These are phyloP conservation scores for Villa cingulata DNA, from an alignment of 2,888 invertebrate genomes.

Conservation along the genomic window DNA sequence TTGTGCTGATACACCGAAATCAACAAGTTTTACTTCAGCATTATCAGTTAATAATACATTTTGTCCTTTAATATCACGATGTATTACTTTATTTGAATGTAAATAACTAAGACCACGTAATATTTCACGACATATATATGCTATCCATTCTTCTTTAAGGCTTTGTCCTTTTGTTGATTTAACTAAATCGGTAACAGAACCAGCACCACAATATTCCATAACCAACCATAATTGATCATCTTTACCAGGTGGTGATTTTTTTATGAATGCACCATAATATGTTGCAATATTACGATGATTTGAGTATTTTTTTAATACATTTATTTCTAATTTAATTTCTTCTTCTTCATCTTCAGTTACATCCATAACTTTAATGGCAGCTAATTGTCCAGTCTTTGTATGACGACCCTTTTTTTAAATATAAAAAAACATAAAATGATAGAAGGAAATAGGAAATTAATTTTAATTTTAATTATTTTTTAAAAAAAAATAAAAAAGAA, in stretches of 20 bases:
- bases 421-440: conserved; percentile 2
- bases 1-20: conserved; percentile 99
- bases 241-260: conserved; percentile 96
- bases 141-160: conserved; percentile 99
- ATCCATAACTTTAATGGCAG: conserved; percentile 99
- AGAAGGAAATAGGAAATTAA: neutral
- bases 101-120: conserved; percentile 91
- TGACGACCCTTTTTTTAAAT: conserved; percentile 71
- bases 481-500: neutral
- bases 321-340: conserved; percentile 99
- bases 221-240: conserved; percentile 99
- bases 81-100: conserved; percentile 97
- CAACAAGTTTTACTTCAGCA: conserved; percentile 98
- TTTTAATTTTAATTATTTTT: neutral
- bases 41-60: conserved; percentile 98
- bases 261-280: conserved; percentile 99
- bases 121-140: conserved; percentile 95
- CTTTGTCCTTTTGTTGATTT: conserved; percentile 98
- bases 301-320: conserved; percentile 97
- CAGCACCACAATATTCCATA: conserved; percentile 99
- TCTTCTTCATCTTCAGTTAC: conserved; percentile 99
- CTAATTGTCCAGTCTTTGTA: conserved; percentile 98
- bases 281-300: conserved; percentile 99
- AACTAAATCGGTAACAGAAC: conserved; percentile 96
- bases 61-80: conserved; percentile 98